Base-by-base conservation (phyloP, 2,797 vertebrate genomes). In the Scolopax bukidnonensis region DNA sequence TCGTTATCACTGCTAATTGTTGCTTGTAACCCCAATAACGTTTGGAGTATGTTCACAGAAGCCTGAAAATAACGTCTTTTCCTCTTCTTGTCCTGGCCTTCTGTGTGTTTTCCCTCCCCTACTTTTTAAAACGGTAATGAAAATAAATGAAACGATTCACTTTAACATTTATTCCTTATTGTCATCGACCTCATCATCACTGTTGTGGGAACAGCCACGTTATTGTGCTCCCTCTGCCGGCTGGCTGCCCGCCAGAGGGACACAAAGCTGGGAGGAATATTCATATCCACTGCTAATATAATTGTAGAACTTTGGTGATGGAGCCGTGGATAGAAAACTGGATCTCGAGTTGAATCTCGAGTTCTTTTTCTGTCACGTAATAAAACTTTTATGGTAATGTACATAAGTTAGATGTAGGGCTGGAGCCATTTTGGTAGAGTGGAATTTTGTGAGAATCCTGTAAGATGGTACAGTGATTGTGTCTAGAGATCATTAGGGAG, bases 11-110 rank as follows among this genome's bases (percentile, higher is more conserved):
- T 63, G 47, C 57, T 91, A 94, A 95, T 84, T 93, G 90, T 78
- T 87, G 86, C 88, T 92, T 95, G 95, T 93, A 95, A 92, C 69
- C 79, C 79, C 67, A 70, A 25, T 20, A 69, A 24, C 80, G 45
- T 96, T 90, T 92, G 63, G 63, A 89, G 53, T 27, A 33, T 69
- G 73, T 68, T 91, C 40, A 4, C 14, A 64, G 71, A 89, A 59
- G 57, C 67, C 75, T 87, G 77, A 74, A 90, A 91, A 92, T 64
- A 91, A 15, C 74, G 41, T 74, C 6, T 82, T 84, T 77, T 36
- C 84, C 51, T 61, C 84, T 48, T 51, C 32, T 51, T 51, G 25
- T 68, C 93, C 68, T 65, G 38, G 53, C 75, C 81, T 63, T 81
- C 86, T 73, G 77, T 4, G 0, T 81, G 1, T 68, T 74, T 48